Evolutionary conservation across 2,888 invertebrate genomes (phyloP).

Genomic region (Pseudococcus viburni): DNA sequence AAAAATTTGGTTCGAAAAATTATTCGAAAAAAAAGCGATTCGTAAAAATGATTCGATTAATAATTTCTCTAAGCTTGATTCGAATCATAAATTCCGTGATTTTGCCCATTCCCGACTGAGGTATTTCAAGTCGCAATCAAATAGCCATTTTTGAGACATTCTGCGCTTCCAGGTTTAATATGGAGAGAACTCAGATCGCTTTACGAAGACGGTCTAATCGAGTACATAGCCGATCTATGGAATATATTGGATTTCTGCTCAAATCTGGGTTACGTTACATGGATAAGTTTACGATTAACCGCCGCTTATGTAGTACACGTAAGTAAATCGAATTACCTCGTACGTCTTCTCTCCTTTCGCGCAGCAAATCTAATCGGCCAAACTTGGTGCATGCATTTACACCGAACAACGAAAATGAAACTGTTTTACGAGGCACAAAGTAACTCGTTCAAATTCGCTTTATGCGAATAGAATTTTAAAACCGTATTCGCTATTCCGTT

Average conservation of each 20-base stretch:
- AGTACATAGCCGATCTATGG: slow-evolving; percentile 96
- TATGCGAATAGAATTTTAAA: slow-evolving; percentile 46
- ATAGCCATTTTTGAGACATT: too few species aligned
- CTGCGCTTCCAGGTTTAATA: slow-evolving; percentile 81
- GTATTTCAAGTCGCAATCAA: too few species aligned
- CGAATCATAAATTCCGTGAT: too few species aligned
- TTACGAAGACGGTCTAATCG: slow-evolving; percentile 90
- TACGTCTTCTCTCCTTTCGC: slow-evolving; percentile 13
- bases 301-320: slow-evolving; percentile 93
- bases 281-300: slow-evolving; percentile 89
- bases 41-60: too few species aligned
- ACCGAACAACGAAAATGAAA: slow-evolving; percentile 25
- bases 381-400: slow-evolving; percentile 31
- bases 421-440: slow-evolving; percentile 40
- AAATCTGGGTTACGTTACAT: slow-evolving; percentile 94
- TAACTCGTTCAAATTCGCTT: slow-evolving; percentile 43
- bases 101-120: too few species aligned
- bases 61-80: too few species aligned
- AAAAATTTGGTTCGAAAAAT: too few species aligned
- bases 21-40: too few species aligned
- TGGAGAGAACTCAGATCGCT: slow-evolving; percentile 94
- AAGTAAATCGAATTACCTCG: slow-evolving; percentile 69
- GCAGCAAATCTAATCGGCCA: slow-evolving; percentile 3
- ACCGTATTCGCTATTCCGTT: slow-evolving; percentile 17
- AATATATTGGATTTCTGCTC: slow-evolving; percentile 98